A percentile compares a stretch with the other conserved stretches of the same genome.
Conservation (phyloP, 1,140 invertebrate genomes). For the Platyscapa corneri region DNA sequence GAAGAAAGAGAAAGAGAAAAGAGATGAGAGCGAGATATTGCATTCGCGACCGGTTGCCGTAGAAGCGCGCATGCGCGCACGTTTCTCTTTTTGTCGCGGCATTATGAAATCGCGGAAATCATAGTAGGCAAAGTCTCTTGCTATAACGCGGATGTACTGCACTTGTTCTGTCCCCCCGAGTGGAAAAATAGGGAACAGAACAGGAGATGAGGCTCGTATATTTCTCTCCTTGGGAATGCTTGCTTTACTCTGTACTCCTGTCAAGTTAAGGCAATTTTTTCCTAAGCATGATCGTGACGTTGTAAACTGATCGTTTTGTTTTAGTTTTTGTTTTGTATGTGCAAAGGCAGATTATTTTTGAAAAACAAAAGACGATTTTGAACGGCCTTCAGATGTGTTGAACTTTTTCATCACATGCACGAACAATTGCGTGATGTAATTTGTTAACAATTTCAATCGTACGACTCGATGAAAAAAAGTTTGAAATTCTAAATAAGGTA, state of each 20-base stretch:
- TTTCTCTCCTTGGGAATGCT: neutral
- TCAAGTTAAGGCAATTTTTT: neutral
- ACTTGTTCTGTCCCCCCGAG: neutral
- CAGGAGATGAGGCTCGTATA: neutral
- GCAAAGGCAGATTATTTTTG: too few species aligned
- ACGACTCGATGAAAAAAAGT: neutral
- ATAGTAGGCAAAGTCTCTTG: neutral
- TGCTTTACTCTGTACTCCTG: neutral
- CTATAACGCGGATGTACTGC: neutral
- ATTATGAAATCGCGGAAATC: constrained; percentile 32
- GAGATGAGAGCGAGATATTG: constrained; percentile 1
- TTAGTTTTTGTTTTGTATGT: too few species aligned
- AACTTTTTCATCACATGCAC: neutral
- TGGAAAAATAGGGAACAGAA: neutral
- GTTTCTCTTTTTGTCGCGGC: neutral
- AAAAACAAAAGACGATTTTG: too few species aligned
- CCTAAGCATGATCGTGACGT: too few species aligned
- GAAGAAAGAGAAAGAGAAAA: neutral
- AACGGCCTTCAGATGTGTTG: too few species aligned
- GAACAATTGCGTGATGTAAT: neutral
- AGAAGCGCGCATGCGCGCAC: neutral
- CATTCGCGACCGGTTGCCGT: neutral
- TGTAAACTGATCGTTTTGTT: too few species aligned
- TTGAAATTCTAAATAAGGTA: neutral
- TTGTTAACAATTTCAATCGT: neutral